phyloP scores from a whole-genome alignment of 2,888 invertebrate species.

The Agrilus mali region DNA sequence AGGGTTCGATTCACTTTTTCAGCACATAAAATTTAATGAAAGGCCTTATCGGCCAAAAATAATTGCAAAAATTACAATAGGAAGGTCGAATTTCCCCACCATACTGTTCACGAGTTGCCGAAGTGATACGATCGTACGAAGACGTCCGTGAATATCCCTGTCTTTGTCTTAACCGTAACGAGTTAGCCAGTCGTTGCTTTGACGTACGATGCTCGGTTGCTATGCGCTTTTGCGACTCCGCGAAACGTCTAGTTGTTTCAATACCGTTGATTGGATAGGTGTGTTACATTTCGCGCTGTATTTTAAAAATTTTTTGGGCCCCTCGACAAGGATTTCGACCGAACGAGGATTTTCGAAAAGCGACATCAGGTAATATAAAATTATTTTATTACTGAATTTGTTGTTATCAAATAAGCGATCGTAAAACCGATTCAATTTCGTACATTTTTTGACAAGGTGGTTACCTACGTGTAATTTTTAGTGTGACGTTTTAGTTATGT shows the following conservation, averaged over 20 bases:
- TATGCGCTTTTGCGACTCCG: slow-evolving; percentile 13
- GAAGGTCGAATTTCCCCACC: slow-evolving; percentile 16
- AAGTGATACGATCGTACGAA: slow-evolving; percentile 8
- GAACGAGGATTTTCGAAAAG: too few species aligned
- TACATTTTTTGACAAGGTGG: too few species aligned
- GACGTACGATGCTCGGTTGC: slow-evolving; percentile 11
- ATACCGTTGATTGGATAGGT: slow-evolving; percentile 3
- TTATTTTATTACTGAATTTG: too few species aligned
- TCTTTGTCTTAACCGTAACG: slow-evolving; percentile 7
- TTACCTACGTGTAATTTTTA: too few species aligned
- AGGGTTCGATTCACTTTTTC: slow-evolving; percentile 3
- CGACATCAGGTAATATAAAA: too few species aligned
- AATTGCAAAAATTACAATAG: slow-evolving; percentile 12
- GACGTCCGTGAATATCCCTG: slow-evolving; percentile 1
- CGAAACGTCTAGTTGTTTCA: slow-evolving; percentile 9
- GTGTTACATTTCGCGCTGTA: too few species aligned
- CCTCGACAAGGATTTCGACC: too few species aligned
- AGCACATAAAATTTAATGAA: slow-evolving; percentile 8
- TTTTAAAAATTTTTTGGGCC: too few species aligned
- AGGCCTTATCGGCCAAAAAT: slow-evolving; percentile 8
- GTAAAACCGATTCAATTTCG: too few species aligned
- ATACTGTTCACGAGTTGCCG: slow-evolving; percentile 13
- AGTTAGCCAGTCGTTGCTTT: neutral
- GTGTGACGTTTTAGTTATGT: too few species aligned
- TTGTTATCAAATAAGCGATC: too few species aligned